These are phyloP conservation scores for Brachionus asplanchnoidis DNA, from an alignment of 1,140 invertebrate genomes.

Conservation along the genomic window DNA sequence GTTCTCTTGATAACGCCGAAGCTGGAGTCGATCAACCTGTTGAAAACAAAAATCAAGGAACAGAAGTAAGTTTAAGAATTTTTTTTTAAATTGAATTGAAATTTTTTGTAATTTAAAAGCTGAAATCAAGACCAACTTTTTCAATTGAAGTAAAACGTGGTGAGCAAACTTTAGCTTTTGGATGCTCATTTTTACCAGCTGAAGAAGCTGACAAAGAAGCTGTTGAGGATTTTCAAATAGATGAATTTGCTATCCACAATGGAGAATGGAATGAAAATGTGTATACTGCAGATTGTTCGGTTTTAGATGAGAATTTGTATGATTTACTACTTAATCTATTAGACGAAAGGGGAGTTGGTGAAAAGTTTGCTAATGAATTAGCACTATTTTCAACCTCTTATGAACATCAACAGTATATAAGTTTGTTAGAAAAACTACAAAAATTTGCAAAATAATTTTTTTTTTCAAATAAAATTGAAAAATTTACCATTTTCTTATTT, in stretches of 20 bases:
- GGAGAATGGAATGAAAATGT: slow-evolving; percentile 41
- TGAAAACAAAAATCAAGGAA: neutral
- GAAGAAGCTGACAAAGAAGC: neutral
- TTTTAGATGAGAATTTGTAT: slow-evolving; percentile 41
- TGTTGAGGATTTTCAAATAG: slow-evolving; percentile 42
- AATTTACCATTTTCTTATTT: neutral
- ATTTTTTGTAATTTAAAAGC: neutral
- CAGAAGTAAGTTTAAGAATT: neutral
- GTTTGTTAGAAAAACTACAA: slow-evolving; percentile 34
- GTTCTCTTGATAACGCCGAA: slow-evolving; percentile 20
- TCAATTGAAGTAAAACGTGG: slow-evolving; percentile 29
- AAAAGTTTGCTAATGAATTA: slow-evolving; percentile 42
- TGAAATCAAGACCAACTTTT: slow-evolving; percentile 42
- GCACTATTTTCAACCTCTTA: slow-evolving; percentile 27
- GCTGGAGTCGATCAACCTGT: neutral
- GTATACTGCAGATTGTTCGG: slow-evolving; percentile 41
- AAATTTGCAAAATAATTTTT: slow-evolving; percentile 37
- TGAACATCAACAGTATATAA: slow-evolving; percentile 39
- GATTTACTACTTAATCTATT: slow-evolving; percentile 36
- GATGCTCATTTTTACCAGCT: slow-evolving; percentile 36
- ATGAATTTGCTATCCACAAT: slow-evolving; percentile 38
- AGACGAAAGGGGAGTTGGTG: slow-evolving; percentile 36
- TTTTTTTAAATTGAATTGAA: neutral
- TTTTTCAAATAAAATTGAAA: neutral
- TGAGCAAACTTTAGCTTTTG: slow-evolving; percentile 24